Evolutionary conservation across 1,140 invertebrate species (phyloP), one percentile per base, ranked within the genome.

Genomic region (Coelopa frigida): DNA sequence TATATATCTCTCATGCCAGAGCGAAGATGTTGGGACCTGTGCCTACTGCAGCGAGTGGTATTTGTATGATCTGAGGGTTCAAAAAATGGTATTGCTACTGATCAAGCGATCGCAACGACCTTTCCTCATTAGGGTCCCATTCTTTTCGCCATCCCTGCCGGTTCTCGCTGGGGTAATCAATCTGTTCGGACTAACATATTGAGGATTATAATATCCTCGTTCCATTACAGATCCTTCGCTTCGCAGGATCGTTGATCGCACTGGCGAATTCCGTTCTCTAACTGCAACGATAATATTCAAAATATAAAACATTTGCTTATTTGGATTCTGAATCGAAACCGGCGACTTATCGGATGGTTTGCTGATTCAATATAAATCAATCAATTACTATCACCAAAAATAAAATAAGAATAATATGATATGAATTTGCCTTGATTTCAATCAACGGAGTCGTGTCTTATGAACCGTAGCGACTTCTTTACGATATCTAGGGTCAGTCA

Each of bases 171-270:
- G 58, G 44, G 61, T 65, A 52, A 23, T n/a, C n/a, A n/a, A n/a
- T n/a, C n/a, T n/a, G n/a, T n/a, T n/a, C n/a, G n/a, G n/a, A n/a
- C n/a, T n/a, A n/a, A n/a, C n/a, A n/a, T n/a, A n/a, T n/a, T n/a
- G n/a, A n/a, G 6, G 7, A 39, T 7, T 7, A 21, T 6, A 39
- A 39, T 15, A 22, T 23, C 1, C 18, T 31, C 15, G 17, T 18
- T 42, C n/a, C n/a, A 26, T 22, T 37, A 1, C 18, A 66, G 62
- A 66, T 66, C 21, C 31, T 66, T 8, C 56, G 62, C 5, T 66
- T 63, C 31, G 63, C 62, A 1, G 62, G 62, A 8, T 66, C 62
- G 5, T 20, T 66, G 4, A 61, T 66, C 49, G 59, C 62, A 2
- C 32, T 66, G 44, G 59, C 52, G n/a, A 66, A 55, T 44, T 63